phyloP scores from a whole-genome alignment of 1,140 invertebrate species.

The Acyrthosiphon pisum region DNA sequence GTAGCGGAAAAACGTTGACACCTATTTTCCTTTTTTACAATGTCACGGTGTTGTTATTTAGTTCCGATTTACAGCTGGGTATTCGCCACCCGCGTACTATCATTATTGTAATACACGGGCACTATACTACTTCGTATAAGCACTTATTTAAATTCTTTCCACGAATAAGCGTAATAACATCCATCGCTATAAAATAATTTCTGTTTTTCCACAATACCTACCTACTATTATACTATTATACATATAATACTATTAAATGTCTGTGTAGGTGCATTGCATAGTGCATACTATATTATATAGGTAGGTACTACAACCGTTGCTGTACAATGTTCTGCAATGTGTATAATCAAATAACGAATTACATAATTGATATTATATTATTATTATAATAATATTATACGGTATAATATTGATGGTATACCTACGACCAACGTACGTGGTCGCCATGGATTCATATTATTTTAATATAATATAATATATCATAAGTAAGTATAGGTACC shows the following conservation, averaged over 20 bases:
- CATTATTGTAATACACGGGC: neutral
- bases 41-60: conserved; percentile 33
- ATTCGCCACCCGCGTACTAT: neutral
- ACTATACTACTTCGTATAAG: neutral
- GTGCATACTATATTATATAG: neutral
- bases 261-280: neutral
- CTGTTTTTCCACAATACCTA: neutral
- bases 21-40: conserved; percentile 30
- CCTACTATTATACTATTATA: too few relatives aligned
- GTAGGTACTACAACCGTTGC: too few relatives aligned
- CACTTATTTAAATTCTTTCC: neutral
- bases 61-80: conserved; percentile 2
- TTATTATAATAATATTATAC: neutral
- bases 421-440: too few relatives aligned
- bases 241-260: neutral
- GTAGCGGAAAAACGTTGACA: conserved; percentile 24
- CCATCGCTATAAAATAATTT: neutral
- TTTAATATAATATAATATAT: neutral
- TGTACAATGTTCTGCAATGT: too few relatives aligned
- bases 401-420: neutral
- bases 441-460: neutral
- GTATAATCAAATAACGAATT: neutral
- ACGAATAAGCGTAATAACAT: neutral
- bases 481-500: neutral
- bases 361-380: neutral